phyloP scores from a whole-genome alignment of 2,888 invertebrate genomes.

The Dendrolimus pini region DNA sequence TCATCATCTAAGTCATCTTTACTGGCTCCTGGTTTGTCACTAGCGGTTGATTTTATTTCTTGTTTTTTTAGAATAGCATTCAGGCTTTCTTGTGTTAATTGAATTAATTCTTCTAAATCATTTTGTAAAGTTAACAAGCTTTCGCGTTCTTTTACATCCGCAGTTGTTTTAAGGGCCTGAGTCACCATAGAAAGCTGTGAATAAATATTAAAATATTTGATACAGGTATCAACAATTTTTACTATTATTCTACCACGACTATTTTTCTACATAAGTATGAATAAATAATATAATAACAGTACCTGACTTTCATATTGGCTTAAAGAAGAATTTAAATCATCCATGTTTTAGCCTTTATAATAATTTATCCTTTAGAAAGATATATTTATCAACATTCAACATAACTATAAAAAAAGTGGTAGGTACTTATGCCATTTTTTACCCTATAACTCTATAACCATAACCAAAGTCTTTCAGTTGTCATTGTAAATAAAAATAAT shows the following conservation, averaged over 20 bases:
- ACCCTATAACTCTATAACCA: too few species aligned
- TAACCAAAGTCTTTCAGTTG: too few species aligned
- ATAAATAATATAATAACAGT: slow-evolving; percentile 4
- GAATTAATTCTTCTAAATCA: slow-evolving; percentile 81
- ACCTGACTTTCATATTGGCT: slow-evolving; percentile 63
- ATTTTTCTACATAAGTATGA: not conserved
- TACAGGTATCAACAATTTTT: not conserved
- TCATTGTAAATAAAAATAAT: too few species aligned
- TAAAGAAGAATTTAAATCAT: slow-evolving; percentile 48
- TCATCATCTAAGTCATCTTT: slow-evolving; percentile 64
- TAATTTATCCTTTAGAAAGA: too few species aligned
- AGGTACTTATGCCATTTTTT: too few species aligned
- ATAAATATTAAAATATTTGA: slow-evolving; percentile 9
- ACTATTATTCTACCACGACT: not conserved
- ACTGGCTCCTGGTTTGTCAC: slow-evolving; percentile 16
- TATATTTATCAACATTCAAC: too few species aligned
- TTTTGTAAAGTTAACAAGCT: slow-evolving; percentile 77
- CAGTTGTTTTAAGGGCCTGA: slow-evolving; percentile 67
- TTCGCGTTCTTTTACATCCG: slow-evolving; percentile 66
- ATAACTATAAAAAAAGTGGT: too few species aligned
- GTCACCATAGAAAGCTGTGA: slow-evolving; percentile 79
- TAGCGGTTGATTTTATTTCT: slow-evolving; percentile 11
- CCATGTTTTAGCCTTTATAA: slow-evolving; percentile 27
- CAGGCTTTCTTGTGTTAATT: slow-evolving; percentile 80
- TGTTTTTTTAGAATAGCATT: slow-evolving; percentile 32